phyloP scores from a whole-genome alignment of 1,140 invertebrate genomes.

The Pogonomyrmex californicus region DNA sequence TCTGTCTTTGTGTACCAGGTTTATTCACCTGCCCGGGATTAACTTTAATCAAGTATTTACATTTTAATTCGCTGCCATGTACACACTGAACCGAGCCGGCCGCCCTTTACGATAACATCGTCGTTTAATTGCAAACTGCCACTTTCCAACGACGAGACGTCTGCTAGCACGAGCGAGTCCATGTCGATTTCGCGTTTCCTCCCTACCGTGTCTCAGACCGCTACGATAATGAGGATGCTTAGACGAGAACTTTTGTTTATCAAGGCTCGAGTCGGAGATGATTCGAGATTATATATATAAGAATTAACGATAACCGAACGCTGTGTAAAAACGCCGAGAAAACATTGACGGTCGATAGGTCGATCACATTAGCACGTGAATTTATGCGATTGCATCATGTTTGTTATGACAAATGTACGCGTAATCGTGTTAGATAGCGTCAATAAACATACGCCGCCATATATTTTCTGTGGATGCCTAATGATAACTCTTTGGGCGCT shows the following conservation, averaged over 20 bases:
- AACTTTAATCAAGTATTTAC: slow-evolving; percentile 86
- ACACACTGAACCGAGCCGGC: slow-evolving; percentile 72
- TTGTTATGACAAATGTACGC: slow-evolving; percentile 39
- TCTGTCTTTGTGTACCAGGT: slow-evolving; percentile 71
- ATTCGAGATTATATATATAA: slow-evolving; percentile 50
- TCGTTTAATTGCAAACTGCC: slow-evolving; percentile 83
- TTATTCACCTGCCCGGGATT: slow-evolving; percentile 79
- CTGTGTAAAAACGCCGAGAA: not conserved
- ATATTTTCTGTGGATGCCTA: slow-evolving; percentile 23
- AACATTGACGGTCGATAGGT: not conserved
- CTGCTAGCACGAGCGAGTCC: slow-evolving; percentile 68
- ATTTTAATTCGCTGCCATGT: slow-evolving; percentile 83
- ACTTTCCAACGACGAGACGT: slow-evolving; percentile 72
- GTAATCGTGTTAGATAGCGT: slow-evolving; percentile 33
- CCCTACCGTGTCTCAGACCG: not conserved
- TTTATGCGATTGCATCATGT: slow-evolving; percentile 42
- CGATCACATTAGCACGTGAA: slow-evolving; percentile 18
- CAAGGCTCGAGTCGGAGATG: slow-evolving; percentile 32
- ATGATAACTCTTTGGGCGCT: slow-evolving; percentile 33
- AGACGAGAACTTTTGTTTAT: slow-evolving; percentile 21
- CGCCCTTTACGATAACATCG: slow-evolving; percentile 75
- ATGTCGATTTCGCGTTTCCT: slow-evolving; percentile 42
- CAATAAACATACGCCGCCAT: slow-evolving; percentile 37
- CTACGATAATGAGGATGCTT: slow-evolving; percentile 50
- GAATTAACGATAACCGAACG: not conserved